Base-by-base conservation (phyloP, 2,888 invertebrate genomes). In the Celastrina argiolus region DNA sequence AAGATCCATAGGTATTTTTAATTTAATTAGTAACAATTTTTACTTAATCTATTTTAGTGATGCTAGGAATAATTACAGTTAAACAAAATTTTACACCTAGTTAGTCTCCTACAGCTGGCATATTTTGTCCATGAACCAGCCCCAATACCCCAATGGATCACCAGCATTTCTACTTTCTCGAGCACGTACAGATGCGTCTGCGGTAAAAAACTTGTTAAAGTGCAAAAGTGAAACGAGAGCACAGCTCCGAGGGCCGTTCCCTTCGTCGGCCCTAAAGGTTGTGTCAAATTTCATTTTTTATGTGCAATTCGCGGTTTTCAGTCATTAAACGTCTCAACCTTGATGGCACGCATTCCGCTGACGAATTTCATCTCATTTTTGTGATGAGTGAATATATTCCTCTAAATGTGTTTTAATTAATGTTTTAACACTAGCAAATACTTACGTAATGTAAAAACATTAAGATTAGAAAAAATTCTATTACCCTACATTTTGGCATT, bases 151-250 rank as follows among this genome's bases (percentile, higher is more conserved):
- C 22, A 51, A 12, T 51, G 22, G 22, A 22, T 1, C 22, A 51
- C 22, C 22, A 51, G 18, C 36, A n/a, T 63, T 63, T 26, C 39
- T 26, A 41, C 63, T 22, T 22, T 16, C 45, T n/a, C 26, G 45
- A 10, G 26, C n/a, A 42, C 45, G 28, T 81, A 78, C 75, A 75
- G 71, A 79, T 77, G 71, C 84, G 84, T 79, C 78, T 69, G 69
- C 64, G 41, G 70, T 76, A 69, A 82, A 82, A 83, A 85, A 81
- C 82, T 82, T 78, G 82, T 85, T 83, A 81, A 74, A 73, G 70
- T 71, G 73, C 70, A 73, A 77, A 76, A 80, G 79, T 78, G 77
- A 83, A 83, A 81, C 74, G 73, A 79, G 78, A 80, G 72, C 78
- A 74, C 67, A 69, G 72, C 65, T 73, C 73, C 36, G 61, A 74